A percentile compares a stretch with the other conserved stretches of the same genome.
phyloP scores from a whole-genome alignment of 2,113 vertebrate species.

The Xenopus tropicalis region UCB_Xtro_10.0 CM004445.2:94404001-94404500 shows the following conservation, averaged over 20 bases:
- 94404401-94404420: neutral
- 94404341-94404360: constrained; percentile 40
- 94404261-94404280: constrained; percentile 30
- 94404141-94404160: too few relatives aligned
- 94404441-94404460: constrained; percentile 42
- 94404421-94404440: constrained; percentile 29
- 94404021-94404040: too few relatives aligned
- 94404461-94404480: constrained; percentile 43
- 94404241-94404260: constrained; percentile 11
- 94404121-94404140: too few relatives aligned
- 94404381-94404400: neutral
- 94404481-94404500: constrained; percentile 36
- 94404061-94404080: too few relatives aligned
- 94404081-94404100: too few relatives aligned
- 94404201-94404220: neutral
- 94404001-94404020: too few relatives aligned
- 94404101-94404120: too few relatives aligned
- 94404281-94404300: constrained; percentile 26
- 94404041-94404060: too few relatives aligned
- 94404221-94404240: neutral
- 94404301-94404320: neutral
- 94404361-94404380: constrained; percentile 15
- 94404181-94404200: neutral
- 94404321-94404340: constrained; percentile 20
- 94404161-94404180: neutral